phyloP scores from a whole-genome alignment of 1,140 invertebrate genomes.

The Drosophila paulistorum region DNA sequence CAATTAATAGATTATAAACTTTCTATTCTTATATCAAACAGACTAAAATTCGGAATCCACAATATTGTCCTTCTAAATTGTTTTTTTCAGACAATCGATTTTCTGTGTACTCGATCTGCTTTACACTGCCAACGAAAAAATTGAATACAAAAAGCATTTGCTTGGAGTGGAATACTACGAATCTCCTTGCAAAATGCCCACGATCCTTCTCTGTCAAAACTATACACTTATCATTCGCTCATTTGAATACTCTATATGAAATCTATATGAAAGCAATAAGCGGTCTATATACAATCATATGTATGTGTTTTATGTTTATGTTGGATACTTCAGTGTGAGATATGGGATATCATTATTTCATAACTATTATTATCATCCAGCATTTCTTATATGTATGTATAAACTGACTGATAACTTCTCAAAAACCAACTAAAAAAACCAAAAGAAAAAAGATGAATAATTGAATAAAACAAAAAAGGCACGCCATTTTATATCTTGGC shows the following conservation, averaged over 20 bases:
- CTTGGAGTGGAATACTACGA: no score
- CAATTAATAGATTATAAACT: no score
- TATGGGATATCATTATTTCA: background rate
- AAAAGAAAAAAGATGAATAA: conserved; percentile 36
- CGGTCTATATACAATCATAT: conserved; percentile 39
- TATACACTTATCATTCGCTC: background rate
- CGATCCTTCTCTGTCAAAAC: background rate
- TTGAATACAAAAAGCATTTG: background rate
- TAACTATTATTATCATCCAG: background rate
- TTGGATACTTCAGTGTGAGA: conserved; percentile 2
- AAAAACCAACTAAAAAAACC: conserved; percentile 24
- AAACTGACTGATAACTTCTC: conserved; percentile 57
- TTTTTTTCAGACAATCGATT: background rate
- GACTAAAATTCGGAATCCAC: no score
- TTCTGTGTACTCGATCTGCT: background rate
- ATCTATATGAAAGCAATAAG: conserved; percentile 12
- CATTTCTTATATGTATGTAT: conserved; percentile 22
- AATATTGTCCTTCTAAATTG: no score
- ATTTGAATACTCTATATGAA: background rate
- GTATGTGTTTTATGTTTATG: conserved; percentile 15
- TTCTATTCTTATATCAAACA: no score
- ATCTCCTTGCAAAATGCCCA: background rate
- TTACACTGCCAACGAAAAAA: background rate
- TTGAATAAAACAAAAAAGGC: conserved; percentile 35
- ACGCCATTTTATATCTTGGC: conserved; percentile 22